These are phyloP conservation scores for Malthinus flaveolus DNA, from an alignment of 2,888 invertebrate genomes.

Conservation along the genomic window DNA sequence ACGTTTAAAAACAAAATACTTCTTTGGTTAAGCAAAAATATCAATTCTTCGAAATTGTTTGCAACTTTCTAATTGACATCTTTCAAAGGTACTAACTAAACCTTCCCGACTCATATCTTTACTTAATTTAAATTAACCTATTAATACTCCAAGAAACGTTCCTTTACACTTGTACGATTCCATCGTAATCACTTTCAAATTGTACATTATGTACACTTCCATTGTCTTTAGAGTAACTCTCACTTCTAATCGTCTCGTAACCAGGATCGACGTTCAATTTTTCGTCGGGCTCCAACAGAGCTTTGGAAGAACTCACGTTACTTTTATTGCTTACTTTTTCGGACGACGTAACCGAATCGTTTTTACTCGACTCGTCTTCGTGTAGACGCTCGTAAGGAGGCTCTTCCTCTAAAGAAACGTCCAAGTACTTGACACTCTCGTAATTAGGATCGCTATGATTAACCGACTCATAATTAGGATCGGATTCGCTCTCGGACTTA, in stretches of 20 bases:
- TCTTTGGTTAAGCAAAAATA: not conserved
- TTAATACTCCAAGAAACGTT: not conserved
- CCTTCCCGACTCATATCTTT: not conserved
- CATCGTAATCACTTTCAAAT: slow-evolving; percentile 23
- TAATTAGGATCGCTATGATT: slow-evolving; percentile 76
- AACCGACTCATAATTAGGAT: slow-evolving; percentile 70
- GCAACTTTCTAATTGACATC: too few relatives aligned
- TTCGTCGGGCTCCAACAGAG: not conserved
- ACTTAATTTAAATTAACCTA: not conserved
- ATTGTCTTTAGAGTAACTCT: slow-evolving; percentile 15
- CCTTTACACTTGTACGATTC: slow-evolving; percentile 25
- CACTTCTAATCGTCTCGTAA: slow-evolving; percentile 61
- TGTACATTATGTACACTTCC: slow-evolving; percentile 5
- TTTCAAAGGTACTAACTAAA: not conserved
- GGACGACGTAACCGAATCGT: slow-evolving; percentile 39
- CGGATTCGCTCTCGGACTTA: slow-evolving; percentile 70
- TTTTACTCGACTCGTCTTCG: slow-evolving; percentile 44
- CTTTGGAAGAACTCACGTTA: not conserved
- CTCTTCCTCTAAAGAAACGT: slow-evolving; percentile 58
- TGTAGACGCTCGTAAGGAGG: slow-evolving; percentile 70
- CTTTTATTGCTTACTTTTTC: not conserved
- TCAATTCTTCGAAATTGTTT: too few relatives aligned
- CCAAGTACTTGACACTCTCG: slow-evolving; percentile 78
- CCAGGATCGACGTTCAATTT: slow-evolving; percentile 58
- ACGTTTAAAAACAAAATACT: not conserved